Evolutionary conservation across 1,140 invertebrate genomes (phyloP).

Genomic region (Drosophila mayri): DNA sequence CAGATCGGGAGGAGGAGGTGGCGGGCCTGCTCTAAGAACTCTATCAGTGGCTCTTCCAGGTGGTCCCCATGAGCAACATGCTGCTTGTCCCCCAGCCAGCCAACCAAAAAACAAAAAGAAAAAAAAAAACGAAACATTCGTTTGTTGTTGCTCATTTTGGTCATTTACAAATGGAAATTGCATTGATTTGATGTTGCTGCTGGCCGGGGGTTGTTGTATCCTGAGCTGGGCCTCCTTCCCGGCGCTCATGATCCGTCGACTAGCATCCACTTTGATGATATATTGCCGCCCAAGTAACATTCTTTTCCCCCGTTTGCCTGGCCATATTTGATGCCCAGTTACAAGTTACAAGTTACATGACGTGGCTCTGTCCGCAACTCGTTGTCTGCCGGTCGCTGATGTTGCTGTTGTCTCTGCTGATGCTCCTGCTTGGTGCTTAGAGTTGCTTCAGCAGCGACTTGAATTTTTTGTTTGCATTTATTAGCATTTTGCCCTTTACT

Average conservation of each 20-base stretch:
- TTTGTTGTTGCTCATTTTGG: constrained; percentile 63
- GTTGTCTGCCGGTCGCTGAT: constrained; percentile 35
- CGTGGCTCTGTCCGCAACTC: constrained; percentile 60
- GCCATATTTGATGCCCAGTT: constrained; percentile 76
- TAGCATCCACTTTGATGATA: constrained; percentile 73
- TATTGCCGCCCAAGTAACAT: constrained; percentile 70
- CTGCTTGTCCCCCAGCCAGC: constrained; percentile 17
- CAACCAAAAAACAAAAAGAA: constrained; percentile 8
- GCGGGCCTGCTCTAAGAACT: constrained; percentile 23
- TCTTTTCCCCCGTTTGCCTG: constrained; percentile 22
- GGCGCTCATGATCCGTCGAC: constrained; percentile 44
- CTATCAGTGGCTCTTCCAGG: constrained; percentile 62
- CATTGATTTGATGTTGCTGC: constrained; percentile 72
- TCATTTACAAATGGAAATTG: constrained; percentile 84
- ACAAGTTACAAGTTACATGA: constrained; percentile 76
- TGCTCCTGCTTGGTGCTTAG: constrained; percentile 71
- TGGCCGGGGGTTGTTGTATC: constrained; percentile 25
- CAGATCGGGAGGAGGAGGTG: constrained; percentile 23
- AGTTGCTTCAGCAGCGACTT: constrained; percentile 28
- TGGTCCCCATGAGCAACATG: constrained; percentile 51
- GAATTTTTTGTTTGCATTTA: constrained; percentile 68
- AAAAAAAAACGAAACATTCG: constrained; percentile 32
- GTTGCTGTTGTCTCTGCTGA: constrained; percentile 41
- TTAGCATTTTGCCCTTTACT: constrained; percentile 78
- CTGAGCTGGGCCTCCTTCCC: constrained; percentile 2